Percentiles rank a stretch among this genome's conserved stretches.
phyloP scores from a whole-genome alignment of 2,888 invertebrate genomes.

The Cyclophora albipunctata region DNA sequence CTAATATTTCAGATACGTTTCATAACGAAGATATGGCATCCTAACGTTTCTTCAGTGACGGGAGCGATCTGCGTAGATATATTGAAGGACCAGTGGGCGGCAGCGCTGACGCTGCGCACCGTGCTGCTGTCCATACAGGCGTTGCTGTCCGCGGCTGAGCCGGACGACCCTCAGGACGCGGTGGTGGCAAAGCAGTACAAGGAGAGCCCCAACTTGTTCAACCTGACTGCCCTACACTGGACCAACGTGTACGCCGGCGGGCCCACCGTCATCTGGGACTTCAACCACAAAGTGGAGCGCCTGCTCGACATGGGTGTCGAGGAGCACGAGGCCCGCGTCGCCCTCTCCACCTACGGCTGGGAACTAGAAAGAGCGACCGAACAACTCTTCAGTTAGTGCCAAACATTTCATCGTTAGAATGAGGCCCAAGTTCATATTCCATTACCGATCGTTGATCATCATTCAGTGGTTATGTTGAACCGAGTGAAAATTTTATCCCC shows the following conservation, averaged over 20 bases:
- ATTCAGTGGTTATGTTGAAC: too few species aligned
- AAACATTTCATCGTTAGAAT: neutral
- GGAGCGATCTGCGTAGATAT: constrained; percentile 99
- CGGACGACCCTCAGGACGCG: constrained; percentile 96
- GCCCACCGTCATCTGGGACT: constrained; percentile 76
- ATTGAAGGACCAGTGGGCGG: constrained; percentile 98
- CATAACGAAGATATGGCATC: constrained; percentile 99
- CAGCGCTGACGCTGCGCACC: constrained; percentile 97
- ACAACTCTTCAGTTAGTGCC: constrained; percentile 56
- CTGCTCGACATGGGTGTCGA: constrained; percentile 96
- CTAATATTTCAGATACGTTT: constrained; percentile 87
- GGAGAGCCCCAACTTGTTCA: constrained; percentile 89
- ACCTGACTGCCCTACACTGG: constrained; percentile 96
- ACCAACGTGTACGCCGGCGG: constrained; percentile 95
- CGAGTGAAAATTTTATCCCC: too few species aligned
- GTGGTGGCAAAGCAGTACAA: constrained; percentile 98
- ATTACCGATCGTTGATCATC: too few species aligned
- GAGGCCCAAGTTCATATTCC: too few species aligned
- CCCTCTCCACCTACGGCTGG: constrained; percentile 95
- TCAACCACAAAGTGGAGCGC: constrained; percentile 90
- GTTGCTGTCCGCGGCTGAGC: constrained; percentile 91
- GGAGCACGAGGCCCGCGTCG: constrained; percentile 90
- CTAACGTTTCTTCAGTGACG: constrained; percentile 99
- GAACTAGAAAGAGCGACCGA: constrained; percentile 94
- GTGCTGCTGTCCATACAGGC: constrained; percentile 97